Percentiles rank a stretch among this genome's conserved stretches.
Evolutionary conservation across 2,113 vertebrate species (phyloP).

Genomic region (Genyomyrus donnyi): DNA sequence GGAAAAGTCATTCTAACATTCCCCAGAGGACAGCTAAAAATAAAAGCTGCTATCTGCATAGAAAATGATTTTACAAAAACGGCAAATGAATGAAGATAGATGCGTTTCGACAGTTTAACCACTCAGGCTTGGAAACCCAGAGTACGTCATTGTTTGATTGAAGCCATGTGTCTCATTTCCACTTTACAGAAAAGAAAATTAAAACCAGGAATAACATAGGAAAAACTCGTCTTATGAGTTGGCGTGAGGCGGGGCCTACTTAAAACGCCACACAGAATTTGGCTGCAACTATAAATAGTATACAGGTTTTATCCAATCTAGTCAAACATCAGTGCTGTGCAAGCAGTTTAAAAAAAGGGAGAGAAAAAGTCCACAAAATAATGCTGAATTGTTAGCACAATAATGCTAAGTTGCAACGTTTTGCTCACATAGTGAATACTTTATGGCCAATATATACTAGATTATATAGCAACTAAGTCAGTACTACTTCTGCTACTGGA

Average conservation of each 20-base stretch:
- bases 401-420: background rate
- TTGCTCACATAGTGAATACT: background rate
- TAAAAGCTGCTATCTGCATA: background rate
- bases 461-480: background rate
- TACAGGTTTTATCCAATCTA: background rate
- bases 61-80: background rate
- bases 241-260: background rate
- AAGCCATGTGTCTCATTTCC: background rate
- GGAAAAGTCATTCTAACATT: background rate
- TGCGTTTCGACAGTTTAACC: background rate
- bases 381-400: background rate
- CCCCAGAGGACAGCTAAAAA: background rate
- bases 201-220: background rate
- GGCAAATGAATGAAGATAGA: background rate
- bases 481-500: background rate
- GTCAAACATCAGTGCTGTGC: background rate
- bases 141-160: conserved; percentile 8
- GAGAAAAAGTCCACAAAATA: background rate
- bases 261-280: background rate
- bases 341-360: background rate
- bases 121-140: background rate
- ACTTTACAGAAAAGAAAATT: background rate
- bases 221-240: background rate
- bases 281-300: background rate
- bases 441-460: background rate